Conservation (phyloP, 2,888 invertebrate genomes). For the Cryptus viduatorius region DNA sequence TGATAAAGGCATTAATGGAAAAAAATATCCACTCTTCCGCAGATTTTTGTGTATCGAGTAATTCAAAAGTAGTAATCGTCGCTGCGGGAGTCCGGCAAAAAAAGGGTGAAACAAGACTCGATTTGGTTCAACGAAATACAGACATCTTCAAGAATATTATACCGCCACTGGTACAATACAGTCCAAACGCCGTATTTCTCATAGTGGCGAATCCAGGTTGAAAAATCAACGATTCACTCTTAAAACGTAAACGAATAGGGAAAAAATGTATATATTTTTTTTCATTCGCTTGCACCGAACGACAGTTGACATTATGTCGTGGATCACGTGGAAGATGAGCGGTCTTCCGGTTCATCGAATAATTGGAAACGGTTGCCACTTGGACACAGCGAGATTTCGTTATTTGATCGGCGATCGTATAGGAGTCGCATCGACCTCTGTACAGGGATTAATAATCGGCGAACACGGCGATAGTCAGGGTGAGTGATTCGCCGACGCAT, state of each 20-base stretch:
- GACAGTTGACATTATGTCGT: constrained; percentile 88
- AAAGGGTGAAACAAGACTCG: constrained; percentile 86
- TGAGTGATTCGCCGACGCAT: constrained; percentile 75
- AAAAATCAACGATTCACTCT: no score
- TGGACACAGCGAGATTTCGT: constrained; percentile 88
- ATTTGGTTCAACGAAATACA: constrained; percentile 86
- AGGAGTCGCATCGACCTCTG: constrained; percentile 86
- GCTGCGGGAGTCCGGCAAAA: constrained; percentile 87
- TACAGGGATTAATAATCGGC: constrained; percentile 89
- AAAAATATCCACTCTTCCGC: constrained; percentile 36
- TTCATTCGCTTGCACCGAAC: not conserved
- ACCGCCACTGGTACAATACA: constrained; percentile 86
- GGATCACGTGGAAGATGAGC: constrained; percentile 89
- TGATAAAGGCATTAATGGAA: not conserved
- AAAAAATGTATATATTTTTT: constrained; percentile 8
- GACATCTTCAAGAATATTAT: constrained; percentile 86
- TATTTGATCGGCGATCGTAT: constrained; percentile 87
- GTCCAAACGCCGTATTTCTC: constrained; percentile 86
- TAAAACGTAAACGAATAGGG: not conserved
- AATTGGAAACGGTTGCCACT: constrained; percentile 88
- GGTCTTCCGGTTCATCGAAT: constrained; percentile 87
- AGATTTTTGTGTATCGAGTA: constrained; percentile 86
- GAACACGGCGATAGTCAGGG: constrained; percentile 89
- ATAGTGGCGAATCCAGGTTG: constrained; percentile 87
- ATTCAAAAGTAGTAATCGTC: constrained; percentile 86